phyloP scores from a whole-genome alignment of 2,797 vertebrate species.

The Avahi laniger region DNA sequence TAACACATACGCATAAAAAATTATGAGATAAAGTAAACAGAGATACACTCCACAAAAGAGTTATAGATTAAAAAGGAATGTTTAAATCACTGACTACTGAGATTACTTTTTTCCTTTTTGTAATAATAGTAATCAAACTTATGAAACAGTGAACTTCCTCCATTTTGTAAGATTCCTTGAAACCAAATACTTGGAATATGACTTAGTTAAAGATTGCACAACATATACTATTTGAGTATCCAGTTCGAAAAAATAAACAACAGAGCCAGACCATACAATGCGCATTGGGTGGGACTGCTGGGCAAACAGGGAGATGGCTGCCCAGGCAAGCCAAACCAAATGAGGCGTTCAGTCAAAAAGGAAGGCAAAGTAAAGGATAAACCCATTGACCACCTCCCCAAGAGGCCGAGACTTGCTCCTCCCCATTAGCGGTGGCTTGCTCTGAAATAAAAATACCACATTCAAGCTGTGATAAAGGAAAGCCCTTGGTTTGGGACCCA shows the following conservation, averaged over 20 bases:
- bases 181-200: conserved; percentile 40
- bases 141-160: background rate
- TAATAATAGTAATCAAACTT: background rate
- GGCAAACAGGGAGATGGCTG: no score
- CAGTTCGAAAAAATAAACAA: conserved; percentile 38
- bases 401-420: background rate
- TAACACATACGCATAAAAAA: background rate
- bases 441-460: conserved; percentile 51
- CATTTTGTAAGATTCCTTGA: conserved; percentile 43
- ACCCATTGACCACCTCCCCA: background rate
- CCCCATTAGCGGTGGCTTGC: background rate
- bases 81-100: background rate
- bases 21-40: background rate
- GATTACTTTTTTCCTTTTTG: background rate
- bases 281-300: background rate
- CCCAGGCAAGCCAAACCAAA: conserved; percentile 35
- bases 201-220: conserved; percentile 39
- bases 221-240: background rate
- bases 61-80: background rate
- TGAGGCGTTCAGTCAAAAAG: background rate
- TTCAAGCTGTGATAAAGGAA: conserved; percentile 35
- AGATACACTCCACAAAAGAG: background rate
- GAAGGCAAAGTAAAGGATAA: conserved; percentile 9
- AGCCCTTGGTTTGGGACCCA: conserved; percentile 37
- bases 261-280: conserved; percentile 2